Evolutionary conservation across 1,140 invertebrate species (phyloP), one percentile per base, ranked within the genome.

Genomic region (Drosophila arawakana): DNA sequence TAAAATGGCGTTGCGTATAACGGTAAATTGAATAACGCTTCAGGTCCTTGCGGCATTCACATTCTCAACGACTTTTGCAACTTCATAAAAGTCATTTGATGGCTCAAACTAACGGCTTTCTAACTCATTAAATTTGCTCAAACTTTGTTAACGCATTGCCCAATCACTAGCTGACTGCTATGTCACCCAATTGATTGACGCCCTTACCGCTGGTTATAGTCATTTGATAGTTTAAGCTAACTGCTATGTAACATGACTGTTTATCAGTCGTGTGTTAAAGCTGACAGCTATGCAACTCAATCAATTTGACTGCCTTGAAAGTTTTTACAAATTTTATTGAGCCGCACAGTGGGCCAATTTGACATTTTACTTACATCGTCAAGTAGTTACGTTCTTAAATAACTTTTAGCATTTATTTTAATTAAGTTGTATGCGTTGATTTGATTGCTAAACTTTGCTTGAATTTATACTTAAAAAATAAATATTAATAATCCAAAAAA

Each of bases 1-100:
- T 46, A 46, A n/a, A 37, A 30, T 30, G 15, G 25, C 30, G 25
- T 44, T 37, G 46, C 60, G 15, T 25, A 18, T 9, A 41, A 18
- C 46, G 46, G 34, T 25, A 13, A 46, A 54, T 54, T 54, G 35
- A 54, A 54, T 54, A 54, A 54, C 50, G 30, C 15, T 37, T 54
- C 50, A 54, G 8, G 50, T 54, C 50, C 50, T 54, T 54, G 49
- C 49, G 21, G 49, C 49, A 50, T 43, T 4, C 21, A 30, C 49
- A 50, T 50, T 50, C 49, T 30, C n/a, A 55, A 39, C 52, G 34
- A 13, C 52, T 9, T 37, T 37, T 34, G 30, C 13, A 37, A 34
- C 50, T 8, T 30, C 15, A 54, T 37, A n/a, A 39, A 55, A 39
- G 35, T 39, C 34, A 30, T 39, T 37, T n/a, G n/a, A 13, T 30